Evolutionary conservation across 2,888 invertebrate genomes (phyloP).

Genomic region (Xanthorhoe spadicearia): DNA sequence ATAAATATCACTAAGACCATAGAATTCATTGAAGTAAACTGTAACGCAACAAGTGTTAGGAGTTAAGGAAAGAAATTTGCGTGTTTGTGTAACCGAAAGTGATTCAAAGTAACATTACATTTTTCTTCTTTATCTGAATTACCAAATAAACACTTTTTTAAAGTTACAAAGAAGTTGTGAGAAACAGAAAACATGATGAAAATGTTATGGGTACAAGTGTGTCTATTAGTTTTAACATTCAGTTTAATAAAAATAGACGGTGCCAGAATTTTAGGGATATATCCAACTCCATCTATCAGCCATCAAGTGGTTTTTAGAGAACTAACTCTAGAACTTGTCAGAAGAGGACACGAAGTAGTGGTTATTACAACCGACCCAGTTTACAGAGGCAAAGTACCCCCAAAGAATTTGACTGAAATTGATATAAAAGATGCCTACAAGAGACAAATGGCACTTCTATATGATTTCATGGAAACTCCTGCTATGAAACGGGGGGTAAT

Average conservation of each 20-base stretch:
- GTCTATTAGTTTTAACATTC: not conserved
- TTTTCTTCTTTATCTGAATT: too few relatives aligned
- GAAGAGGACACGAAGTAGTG: slow-evolving; percentile 67
- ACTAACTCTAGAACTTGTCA: slow-evolving; percentile 58
- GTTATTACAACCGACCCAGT: slow-evolving; percentile 62
- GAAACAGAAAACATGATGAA: not conserved
- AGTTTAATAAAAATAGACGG: slow-evolving; percentile 16
- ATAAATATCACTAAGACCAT: too few relatives aligned
- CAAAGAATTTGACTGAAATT: slow-evolving; percentile 61
- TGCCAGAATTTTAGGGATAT: slow-evolving; percentile 61
- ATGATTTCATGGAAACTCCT: not conserved
- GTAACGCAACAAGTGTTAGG: too few relatives aligned
- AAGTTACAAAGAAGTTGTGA: too few relatives aligned
- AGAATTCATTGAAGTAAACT: too few relatives aligned
- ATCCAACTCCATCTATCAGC: slow-evolving; percentile 63
- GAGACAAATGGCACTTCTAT: slow-evolving; percentile 1
- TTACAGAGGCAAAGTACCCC: slow-evolving; percentile 40
- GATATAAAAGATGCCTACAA: slow-evolving; percentile 47
- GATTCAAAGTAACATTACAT: too few relatives aligned
- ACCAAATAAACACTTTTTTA: too few relatives aligned
- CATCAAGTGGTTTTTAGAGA: slow-evolving; percentile 65
- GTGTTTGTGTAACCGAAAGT: too few relatives aligned
- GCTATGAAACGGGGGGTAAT: slow-evolving; percentile 41
- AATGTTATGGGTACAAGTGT: not conserved
- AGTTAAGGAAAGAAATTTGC: too few relatives aligned